Evolutionary conservation across 1,140 invertebrate genomes (phyloP).

Genomic region (Dendrolimus kikuchii): DNA sequence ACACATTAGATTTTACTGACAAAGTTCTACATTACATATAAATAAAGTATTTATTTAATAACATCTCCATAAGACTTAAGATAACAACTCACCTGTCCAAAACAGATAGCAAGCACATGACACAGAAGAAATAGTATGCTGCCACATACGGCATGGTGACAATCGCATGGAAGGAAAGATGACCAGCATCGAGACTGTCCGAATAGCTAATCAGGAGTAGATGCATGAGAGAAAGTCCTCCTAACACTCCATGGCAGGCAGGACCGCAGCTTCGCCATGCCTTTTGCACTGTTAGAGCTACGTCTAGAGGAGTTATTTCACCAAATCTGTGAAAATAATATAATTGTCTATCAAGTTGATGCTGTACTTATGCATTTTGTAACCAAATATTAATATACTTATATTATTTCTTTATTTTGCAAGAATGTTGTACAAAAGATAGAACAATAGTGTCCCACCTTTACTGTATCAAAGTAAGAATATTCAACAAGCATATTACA

Average conservation of each 20-base stretch:
- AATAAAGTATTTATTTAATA: no score
- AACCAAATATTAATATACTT: no score
- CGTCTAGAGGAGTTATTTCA: slow-evolving; percentile 58
- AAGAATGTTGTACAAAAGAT: no score
- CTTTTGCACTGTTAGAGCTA: slow-evolving; percentile 55
- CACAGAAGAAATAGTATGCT: slow-evolving; percentile 66
- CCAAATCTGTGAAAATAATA: slow-evolving; percentile 43
- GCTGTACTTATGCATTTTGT: no score
- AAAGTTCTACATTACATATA: no score
- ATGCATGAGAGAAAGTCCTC: slow-evolving; percentile 63
- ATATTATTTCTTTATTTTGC: no score
- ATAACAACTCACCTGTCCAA: slow-evolving; percentile 53
- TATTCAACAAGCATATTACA: no score
- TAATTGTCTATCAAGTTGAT: no score
- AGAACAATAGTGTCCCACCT: no score
- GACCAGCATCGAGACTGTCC: slow-evolving; percentile 55
- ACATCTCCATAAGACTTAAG: neutral
- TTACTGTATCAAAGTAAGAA: no score
- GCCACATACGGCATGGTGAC: slow-evolving; percentile 68
- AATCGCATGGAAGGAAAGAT: slow-evolving; percentile 65
- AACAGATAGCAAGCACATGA: slow-evolving; percentile 61
- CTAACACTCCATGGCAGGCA: slow-evolving; percentile 59
- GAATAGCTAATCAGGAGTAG: slow-evolving; percentile 60
- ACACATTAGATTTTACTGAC: no score
- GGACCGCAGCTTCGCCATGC: slow-evolving; percentile 53